Evolutionary conservation across 2,888 invertebrate genomes (phyloP), one percentile per base, ranked within the genome.

Genomic region (Uropetala carovei): DNA sequence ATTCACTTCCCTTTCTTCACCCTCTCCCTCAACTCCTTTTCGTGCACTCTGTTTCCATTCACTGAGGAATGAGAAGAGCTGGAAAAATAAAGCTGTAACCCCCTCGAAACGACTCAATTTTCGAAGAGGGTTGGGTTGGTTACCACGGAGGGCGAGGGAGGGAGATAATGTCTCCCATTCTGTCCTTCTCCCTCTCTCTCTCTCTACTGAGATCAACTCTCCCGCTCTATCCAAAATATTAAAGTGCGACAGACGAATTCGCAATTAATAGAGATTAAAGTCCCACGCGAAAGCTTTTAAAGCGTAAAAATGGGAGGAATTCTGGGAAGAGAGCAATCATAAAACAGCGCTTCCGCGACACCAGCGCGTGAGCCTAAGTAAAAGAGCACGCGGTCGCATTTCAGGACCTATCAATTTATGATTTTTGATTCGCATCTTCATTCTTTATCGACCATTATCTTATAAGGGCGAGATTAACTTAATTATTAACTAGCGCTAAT

Each of bases 11-110:
- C 27, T 75, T 75, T 27, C 75, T 43, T 43, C 43, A 5, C 43
- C 3, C 43, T 43, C 43, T 5, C 1, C 43, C n/a, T n/a, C n/a
- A n/a, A n/a, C n/a, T n/a, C 5, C 43, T 43, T 43, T 43, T 75
- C 75, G 75, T n/a, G 68, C 68, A 68, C 68, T 75, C 22, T n/a
- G 75, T 75, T 75, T 75, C 75, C 75, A 75, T 75, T 75, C 27
- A 27, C 22, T 2, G 22, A 18, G 0, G 75, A 16, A 75, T 27
- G 27, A 75, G 27, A 75, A 27, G 27, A 11, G 4, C 4, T 22
- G 1, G 43, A 43, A 43, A 43, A 43, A 5, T 43, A 43, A 43
- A 43, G 5, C 43, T 3, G 43, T 43, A 43, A 43, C 43, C 43
- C 43, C 43, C 43, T 43, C 43, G 43, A 43, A 43, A 43, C 43